Base-by-base conservation (phyloP, 2,888 invertebrate species). In the Archips xylosteana region DNA sequence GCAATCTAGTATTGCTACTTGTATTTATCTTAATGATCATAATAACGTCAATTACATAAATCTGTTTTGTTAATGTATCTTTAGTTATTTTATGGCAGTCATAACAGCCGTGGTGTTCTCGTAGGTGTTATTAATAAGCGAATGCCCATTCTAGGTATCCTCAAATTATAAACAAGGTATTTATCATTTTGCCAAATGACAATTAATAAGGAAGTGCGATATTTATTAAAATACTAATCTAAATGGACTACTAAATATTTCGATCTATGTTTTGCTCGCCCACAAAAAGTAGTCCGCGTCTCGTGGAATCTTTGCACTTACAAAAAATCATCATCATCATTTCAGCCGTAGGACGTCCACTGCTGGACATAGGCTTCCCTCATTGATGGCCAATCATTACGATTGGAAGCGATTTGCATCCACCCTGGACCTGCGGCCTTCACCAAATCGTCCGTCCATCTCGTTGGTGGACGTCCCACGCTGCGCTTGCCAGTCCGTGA, bases 11-110 rank as follows among this genome's bases (percentile, higher is more conserved):
- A 60, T 51, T 39, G 42, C 66, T 66, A 34, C 51, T 49, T 5
- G 15, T 39, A 59, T 65, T 66, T 57, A 63, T 54, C 57, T 57
- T 23, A 70, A 70, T 63, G 54, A 57, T 63, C 45, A 45, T 64
- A 45, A 63, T 57, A 57, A 57, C 15, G 3, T n/a, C 15, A 34
- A 36, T 64, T 39, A 57, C 32, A 62, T 62, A 70, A 70, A 62
- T 63, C 70, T 62, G 32, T 62, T 51, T 62, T 34, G 15, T n/a
- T 63, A 39, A 57, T 47, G 15, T 39, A 15, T 10, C 47, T 49
- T 51, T 51, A 47, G 63, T 42, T 42, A 15, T 63, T 63, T 64
- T 54, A 70, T 63, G 42, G 62, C 51, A 12, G 8, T 39, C 57
- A 47, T 59, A 61, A 70, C 10, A 54, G 10, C 65, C 34, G 32